Conservation (phyloP, 2,797 vertebrate species). For the Sarcophilus harrisii region DNA sequence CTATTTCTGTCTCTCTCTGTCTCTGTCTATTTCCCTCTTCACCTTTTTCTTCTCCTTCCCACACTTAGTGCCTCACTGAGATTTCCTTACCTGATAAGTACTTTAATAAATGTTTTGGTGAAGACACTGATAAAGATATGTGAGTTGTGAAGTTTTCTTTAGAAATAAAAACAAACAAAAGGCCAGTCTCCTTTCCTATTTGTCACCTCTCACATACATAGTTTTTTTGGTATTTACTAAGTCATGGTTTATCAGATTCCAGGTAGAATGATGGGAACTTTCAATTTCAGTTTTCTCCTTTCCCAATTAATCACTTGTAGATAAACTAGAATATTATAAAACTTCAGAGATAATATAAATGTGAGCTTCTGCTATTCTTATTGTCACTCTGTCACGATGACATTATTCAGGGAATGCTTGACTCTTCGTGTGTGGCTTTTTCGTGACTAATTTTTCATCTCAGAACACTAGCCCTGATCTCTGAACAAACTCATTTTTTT, state of each 20-base stretch:
- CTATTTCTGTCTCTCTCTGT: neutral
- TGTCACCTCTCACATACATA: neutral
- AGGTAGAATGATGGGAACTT: neutral
- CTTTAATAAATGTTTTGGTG: neutral
- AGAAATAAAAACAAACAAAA: neutral
- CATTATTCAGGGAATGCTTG: neutral
- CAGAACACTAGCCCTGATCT: neutral
- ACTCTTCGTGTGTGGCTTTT: neutral
- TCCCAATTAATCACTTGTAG: neutral
- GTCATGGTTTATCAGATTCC: neutral
- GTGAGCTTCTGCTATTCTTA: neutral
- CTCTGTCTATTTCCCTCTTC: fast-evolving
- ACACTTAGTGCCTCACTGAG: neutral
- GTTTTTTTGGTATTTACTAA: neutral
- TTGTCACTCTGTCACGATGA: neutral
- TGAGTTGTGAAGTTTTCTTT: neutral
- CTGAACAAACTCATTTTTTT: neutral
- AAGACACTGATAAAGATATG: neutral
- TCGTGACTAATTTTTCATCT: neutral
- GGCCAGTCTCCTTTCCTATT: neutral
- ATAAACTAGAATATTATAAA: neutral
- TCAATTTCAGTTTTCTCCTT: neutral
- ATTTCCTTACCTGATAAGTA: neutral
- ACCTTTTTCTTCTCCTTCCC: neutral
- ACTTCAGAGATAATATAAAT: neutral